phyloP scores from a whole-genome alignment of 2,113 vertebrate genomes.

The Tor tambroides region DNA sequence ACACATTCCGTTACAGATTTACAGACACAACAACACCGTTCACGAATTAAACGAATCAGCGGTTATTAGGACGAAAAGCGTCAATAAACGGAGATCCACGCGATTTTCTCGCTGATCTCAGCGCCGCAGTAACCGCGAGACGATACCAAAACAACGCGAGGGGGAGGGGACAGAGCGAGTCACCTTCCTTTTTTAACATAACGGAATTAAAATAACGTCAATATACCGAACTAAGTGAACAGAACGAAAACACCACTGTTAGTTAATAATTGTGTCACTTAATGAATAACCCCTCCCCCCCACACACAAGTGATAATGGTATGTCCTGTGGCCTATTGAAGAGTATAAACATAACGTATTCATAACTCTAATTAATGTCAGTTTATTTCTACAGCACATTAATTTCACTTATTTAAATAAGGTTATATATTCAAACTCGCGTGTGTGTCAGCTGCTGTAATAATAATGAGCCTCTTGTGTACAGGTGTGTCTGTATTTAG shows the following conservation, averaged over 20 bases:
- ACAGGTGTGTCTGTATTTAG: too few relatives aligned
- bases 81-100: too few relatives aligned
- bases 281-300: not conserved
- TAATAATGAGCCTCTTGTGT: not conserved
- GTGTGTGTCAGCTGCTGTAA: too few relatives aligned
- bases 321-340: not conserved
- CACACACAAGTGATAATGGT: not conserved
- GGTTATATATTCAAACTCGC: not conserved
- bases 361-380: too few relatives aligned
- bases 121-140: not conserved
- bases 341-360: not conserved
- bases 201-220: fast-evolving
- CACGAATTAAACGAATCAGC: too few relatives aligned
- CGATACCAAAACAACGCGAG: not conserved
- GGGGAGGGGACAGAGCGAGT: not conserved
- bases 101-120: too few relatives aligned
- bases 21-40: too few relatives aligned
- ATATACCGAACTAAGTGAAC: not conserved
- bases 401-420: too few relatives aligned
- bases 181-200: not conserved
- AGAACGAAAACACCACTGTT: not conserved
- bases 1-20: not conserved
- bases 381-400: not conserved
- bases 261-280: not conserved
- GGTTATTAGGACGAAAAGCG: too few relatives aligned